A percentile compares a stretch with the other conserved stretches of the same genome.
phyloP scores from a whole-genome alignment of 2,888 invertebrate genomes.

The Eilema caniola region DNA sequence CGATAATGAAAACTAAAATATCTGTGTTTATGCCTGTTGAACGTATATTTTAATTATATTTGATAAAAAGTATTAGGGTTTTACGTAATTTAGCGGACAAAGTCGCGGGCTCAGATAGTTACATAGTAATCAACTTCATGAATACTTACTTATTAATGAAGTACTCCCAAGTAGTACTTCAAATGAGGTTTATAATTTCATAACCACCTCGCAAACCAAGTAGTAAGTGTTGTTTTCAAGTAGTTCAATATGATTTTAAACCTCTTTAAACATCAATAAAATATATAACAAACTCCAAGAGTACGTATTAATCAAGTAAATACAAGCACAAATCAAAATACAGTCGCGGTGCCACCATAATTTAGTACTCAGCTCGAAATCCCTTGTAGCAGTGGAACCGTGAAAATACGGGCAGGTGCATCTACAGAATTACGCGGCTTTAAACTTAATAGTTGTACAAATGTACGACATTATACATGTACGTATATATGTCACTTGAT shows the following conservation, averaged over 20 bases:
- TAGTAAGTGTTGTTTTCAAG: neutral
- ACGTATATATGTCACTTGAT: slow-evolving; percentile 48
- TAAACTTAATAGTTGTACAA: slow-evolving; percentile 65
- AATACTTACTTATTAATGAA: neutral
- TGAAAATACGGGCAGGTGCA: slow-evolving; percentile 74
- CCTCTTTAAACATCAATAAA: neutral
- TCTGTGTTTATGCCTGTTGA: too few species aligned
- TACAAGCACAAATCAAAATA: slow-evolving; percentile 45
- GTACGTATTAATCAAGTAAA: slow-evolving; percentile 43
- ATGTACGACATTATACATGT: slow-evolving; percentile 16
- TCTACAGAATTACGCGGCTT: slow-evolving; percentile 68
- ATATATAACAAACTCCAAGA: neutral
- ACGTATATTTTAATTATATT: too few species aligned
- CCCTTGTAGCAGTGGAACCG: slow-evolving; percentile 53
- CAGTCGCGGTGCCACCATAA: slow-evolving; percentile 54
- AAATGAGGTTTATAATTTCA: neutral
- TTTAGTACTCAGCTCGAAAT: slow-evolving; percentile 54
- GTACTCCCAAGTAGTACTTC: neutral
- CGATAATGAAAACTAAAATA: too few species aligned
- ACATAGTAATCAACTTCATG: too few species aligned
- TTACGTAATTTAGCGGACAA: too few species aligned
- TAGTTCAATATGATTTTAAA: neutral
- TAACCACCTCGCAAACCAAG: neutral
- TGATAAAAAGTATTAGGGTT: too few species aligned
- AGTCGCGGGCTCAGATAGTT: too few species aligned